These are phyloP conservation scores for Drosophila mojavensis DNA, from an alignment of 1,140 invertebrate species.

Conservation along the genomic window DNA sequence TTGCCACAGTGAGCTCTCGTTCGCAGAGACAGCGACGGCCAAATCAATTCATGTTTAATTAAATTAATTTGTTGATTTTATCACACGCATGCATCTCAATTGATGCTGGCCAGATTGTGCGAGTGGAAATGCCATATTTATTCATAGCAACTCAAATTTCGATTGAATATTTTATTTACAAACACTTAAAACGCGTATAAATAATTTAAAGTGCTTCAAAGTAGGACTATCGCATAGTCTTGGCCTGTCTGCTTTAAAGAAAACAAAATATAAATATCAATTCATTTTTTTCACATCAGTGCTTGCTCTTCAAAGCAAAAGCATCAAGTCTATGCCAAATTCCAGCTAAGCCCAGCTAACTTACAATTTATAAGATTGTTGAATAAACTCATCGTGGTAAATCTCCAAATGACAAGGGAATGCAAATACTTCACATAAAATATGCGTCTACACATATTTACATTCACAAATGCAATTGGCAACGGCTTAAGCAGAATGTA, in stretches of 20 bases:
- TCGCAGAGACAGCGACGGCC: constrained; percentile 13
- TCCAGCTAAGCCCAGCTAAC: neutral
- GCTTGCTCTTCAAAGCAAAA: too few relatives aligned
- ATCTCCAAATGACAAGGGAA: neutral
- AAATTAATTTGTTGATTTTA: constrained; percentile 50
- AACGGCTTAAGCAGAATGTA: constrained; percentile 49
- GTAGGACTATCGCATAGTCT: too few relatives aligned
- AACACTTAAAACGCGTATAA: too few relatives aligned
- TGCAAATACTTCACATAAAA: constrained; percentile 19
- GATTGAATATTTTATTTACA: too few relatives aligned
- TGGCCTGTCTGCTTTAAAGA: too few relatives aligned
- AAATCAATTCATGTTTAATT: constrained; percentile 49
- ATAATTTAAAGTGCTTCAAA: too few relatives aligned
- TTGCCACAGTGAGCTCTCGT: constrained; percentile 12
- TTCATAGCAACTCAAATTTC: too few relatives aligned
- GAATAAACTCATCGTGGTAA: neutral
- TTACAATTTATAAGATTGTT: neutral
- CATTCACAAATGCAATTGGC: constrained; percentile 50
- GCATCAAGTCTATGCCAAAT: too few relatives aligned
- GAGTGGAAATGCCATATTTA: too few relatives aligned
- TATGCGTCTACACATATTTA: constrained; percentile 9
- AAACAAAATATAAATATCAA: too few relatives aligned
- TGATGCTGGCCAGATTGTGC: neutral
- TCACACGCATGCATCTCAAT: constrained; percentile 9
- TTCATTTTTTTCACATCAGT: too few relatives aligned